Evolutionary conservation across 1,140 invertebrate species (phyloP), one percentile per base, ranked within the genome.

Genomic region (Spodoptera frugiperda): DNA sequence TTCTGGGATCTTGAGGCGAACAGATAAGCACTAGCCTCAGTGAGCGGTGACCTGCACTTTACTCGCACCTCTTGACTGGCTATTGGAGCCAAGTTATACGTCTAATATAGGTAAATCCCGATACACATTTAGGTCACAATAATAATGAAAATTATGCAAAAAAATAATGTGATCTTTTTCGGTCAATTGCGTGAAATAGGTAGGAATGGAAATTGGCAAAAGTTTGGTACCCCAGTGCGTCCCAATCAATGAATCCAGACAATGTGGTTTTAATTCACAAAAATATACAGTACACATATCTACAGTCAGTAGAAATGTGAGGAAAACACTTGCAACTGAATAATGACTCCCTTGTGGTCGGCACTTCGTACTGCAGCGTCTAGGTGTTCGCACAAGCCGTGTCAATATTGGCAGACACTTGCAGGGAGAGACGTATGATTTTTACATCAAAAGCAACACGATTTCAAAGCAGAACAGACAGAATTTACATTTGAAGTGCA

Each of bases 361-460:
- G 46, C 53, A 53, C 33, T 39, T 10, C 9, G 33, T 39, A 39
- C 33, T 39, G 33, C 49, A 11, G 12, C 33, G 46, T 49, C 46
- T 49, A 30, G 46, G 19, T 17, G 25, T 75, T 51, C 33, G n/a
- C 55, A 44, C 30, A 59, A 54, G 71, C 39, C 72, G 76, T 89
- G 89, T 92, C 87, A 92, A 90, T 91, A 92, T 88, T 83, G 78
- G 67, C 76, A 73, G 76, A 84, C 82, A 85, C 82, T 85, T 82
- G 76, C 73, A 86, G 86, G 80, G 84, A 79, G 84, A 82, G 82
- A 81, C 82, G 78, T 77, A 88, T 90, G 89, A 89, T 84, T 91
- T 91, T 90, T 89, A 91, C 87, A 93, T 92, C 91, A 92, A 92
- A 88, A 90, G 87, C 82, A 70, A 83, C 63, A 83, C 82, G 46